Conservation (phyloP, 2,888 invertebrate species). For the Nycteola revayana region DNA sequence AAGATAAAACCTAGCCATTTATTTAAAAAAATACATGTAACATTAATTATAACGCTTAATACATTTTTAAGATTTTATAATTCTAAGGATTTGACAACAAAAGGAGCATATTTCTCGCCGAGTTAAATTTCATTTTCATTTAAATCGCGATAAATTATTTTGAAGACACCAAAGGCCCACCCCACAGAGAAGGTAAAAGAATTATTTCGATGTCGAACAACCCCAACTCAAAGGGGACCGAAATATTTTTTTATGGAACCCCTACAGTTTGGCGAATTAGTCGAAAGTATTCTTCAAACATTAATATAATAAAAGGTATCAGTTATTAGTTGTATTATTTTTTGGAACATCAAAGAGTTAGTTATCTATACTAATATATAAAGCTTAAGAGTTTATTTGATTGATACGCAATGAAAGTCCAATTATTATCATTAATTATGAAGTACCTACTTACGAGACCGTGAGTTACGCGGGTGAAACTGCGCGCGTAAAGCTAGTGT, state of each 20-base stretch:
- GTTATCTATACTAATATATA: too few relatives aligned
- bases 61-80: slow-evolving; percentile 22
- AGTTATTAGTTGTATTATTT: too few relatives aligned
- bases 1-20: too few relatives aligned
- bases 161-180: slow-evolving; percentile 39
- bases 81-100: too few relatives aligned
- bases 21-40: neutral
- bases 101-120: slow-evolving; percentile 34
- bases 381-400: too few relatives aligned
- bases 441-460: too few relatives aligned
- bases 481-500: too few relatives aligned
- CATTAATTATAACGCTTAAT: slow-evolving; percentile 11
- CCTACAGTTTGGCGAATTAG: slow-evolving; percentile 19
- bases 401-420: too few relatives aligned
- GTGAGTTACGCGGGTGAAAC: too few relatives aligned
- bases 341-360: too few relatives aligned
- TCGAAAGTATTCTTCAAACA: slow-evolving; percentile 5
- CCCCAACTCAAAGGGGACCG: slow-evolving; percentile 43
- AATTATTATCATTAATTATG: too few relatives aligned
- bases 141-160: slow-evolving; percentile 55
- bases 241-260: slow-evolving; percentile 42
- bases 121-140: slow-evolving; percentile 49
- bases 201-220: slow-evolving; percentile 52
- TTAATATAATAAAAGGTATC: neutral
- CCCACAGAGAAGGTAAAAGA: slow-evolving; percentile 44